These are phyloP conservation scores for Etheostoma cragini DNA, from an alignment of 2,113 vertebrate species.

Conservation along the genomic window DNA sequence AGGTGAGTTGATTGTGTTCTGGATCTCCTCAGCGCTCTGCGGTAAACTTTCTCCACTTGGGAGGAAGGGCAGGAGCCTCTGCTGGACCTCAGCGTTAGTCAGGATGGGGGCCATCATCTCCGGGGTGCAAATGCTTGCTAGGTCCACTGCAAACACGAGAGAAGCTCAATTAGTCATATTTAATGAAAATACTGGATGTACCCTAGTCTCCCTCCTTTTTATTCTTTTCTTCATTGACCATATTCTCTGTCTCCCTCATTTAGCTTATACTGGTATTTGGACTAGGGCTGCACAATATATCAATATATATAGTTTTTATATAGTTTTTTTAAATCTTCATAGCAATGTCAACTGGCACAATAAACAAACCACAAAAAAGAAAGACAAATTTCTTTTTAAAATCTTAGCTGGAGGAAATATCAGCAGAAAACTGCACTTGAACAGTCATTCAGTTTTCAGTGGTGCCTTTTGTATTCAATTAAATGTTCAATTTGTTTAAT, in stretches of 20 bases:
- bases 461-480: too few species aligned
- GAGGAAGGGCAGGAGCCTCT: slow-evolving; percentile 93
- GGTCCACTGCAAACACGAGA: slow-evolving; percentile 85
- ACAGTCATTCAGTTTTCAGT: too few species aligned
- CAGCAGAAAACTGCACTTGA: too few species aligned
- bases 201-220: neutral
- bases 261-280: neutral
- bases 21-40: slow-evolving; percentile 94
- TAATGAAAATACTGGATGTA: neutral
- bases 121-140: slow-evolving; percentile 93
- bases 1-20: slow-evolving; percentile 95
- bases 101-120: slow-evolving; percentile 99
- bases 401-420: too few species aligned
- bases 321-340: too few species aligned
- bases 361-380: too few species aligned
- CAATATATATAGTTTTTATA: too few species aligned
- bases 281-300: too few species aligned
- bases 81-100: slow-evolving; percentile 94
- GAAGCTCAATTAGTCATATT: neutral
- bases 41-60: slow-evolving; percentile 94
- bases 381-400: too few species aligned
- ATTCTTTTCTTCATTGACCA: neutral
- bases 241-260: neutral
- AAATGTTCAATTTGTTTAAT: too few species aligned
- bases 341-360: too few species aligned